These are phyloP conservation scores for Actinia equina DNA, from an alignment of 64 coral and sea anemone species.

Conservation along the genomic window DNA sequence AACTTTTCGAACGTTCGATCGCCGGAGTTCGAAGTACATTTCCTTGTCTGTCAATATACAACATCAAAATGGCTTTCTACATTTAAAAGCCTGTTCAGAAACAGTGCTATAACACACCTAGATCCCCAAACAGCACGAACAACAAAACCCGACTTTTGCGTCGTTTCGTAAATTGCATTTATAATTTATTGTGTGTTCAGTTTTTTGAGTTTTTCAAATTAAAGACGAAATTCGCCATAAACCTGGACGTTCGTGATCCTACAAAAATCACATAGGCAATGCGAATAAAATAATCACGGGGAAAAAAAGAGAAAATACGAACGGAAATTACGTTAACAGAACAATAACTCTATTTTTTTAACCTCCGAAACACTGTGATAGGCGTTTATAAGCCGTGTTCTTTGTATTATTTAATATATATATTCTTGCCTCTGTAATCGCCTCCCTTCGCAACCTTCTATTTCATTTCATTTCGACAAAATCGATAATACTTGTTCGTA, in stretches of 20 bases:
- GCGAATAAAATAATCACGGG: not conserved
- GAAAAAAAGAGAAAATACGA: not conserved
- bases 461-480: not conserved
- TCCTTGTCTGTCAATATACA: not conserved
- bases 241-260: not conserved
- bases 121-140: not conserved
- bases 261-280: not conserved
- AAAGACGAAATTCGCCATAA: not conserved
- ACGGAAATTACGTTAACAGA: slow-evolving; percentile 14
- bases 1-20: slow-evolving; percentile 17
- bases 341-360: slow-evolving; percentile 11
- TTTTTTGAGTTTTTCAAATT: not conserved
- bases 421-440: not conserved
- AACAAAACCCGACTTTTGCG: not conserved
- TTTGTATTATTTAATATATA: not conserved
- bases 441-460: not conserved
- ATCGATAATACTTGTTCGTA: not conserved
- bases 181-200: slow-evolving; percentile 40
- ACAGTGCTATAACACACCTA: not conserved
- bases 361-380: not conserved
- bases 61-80: slow-evolving; percentile 7
- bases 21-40: slow-evolving; percentile 1
- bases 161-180: slow-evolving; percentile 5
- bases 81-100: not conserved
- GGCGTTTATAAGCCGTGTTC: not conserved